These are phyloP conservation scores for Leptatherina wallacei DNA, from an alignment of 2,797 vertebrate species.

Conservation along the genomic window DNA sequence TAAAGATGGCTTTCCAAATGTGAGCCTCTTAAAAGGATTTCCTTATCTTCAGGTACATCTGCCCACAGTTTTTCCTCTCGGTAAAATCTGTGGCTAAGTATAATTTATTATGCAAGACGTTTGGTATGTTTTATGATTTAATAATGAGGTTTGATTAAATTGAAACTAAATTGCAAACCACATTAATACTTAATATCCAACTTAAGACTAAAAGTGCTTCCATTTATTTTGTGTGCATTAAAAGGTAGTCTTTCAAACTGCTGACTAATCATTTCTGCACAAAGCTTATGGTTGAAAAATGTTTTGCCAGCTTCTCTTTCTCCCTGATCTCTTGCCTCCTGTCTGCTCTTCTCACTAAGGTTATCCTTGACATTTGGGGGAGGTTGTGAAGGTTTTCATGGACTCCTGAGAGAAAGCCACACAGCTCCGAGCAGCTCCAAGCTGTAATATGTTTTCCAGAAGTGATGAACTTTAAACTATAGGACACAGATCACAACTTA, in stretches of 20 bases:
- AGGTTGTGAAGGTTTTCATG: slow-evolving; percentile 64
- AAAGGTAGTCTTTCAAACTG: slow-evolving; percentile 1
- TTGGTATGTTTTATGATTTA: neutral
- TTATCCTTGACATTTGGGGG: slow-evolving; percentile 65
- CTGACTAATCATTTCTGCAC: slow-evolving; percentile 19
- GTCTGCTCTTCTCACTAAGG: slow-evolving; percentile 60
- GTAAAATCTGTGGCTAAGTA: neutral
- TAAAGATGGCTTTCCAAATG: slow-evolving; percentile 51
- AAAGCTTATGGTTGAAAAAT: slow-evolving; percentile 5
- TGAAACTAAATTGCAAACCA: neutral
- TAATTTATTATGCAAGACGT: neutral
- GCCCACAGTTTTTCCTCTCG: slow-evolving; percentile 3
- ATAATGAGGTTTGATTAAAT: slow-evolving; percentile 1
- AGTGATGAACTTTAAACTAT: slow-evolving; percentile 56
- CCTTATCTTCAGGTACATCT: slow-evolving; percentile 25
- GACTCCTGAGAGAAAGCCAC: slow-evolving; percentile 58
- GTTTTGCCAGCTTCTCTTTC: slow-evolving; percentile 13
- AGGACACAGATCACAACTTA: slow-evolving; percentile 51
- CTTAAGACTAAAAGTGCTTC: neutral
- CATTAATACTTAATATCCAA: neutral
- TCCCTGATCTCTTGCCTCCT: slow-evolving; percentile 18
- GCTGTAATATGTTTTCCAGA: slow-evolving; percentile 66
- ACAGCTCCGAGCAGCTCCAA: slow-evolving; percentile 29
- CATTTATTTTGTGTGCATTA: neutral
- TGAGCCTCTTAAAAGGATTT: slow-evolving; percentile 19